Evolutionary conservation across 2,113 vertebrate species (phyloP).

Genomic region (Ameiurus melas): DNA sequence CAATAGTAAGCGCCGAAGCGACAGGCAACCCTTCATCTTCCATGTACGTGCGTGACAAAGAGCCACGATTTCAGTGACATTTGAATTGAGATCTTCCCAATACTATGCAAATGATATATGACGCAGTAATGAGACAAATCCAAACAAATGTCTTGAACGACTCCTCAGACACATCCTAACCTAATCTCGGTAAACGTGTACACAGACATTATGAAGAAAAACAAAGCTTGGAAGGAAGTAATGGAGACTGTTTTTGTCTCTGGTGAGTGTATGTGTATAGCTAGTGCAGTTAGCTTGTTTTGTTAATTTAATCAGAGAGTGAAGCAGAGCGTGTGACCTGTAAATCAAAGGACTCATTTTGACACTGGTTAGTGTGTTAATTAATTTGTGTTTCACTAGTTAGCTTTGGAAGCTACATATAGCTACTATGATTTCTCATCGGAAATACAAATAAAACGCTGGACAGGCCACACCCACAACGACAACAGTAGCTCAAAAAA

Average conservation of each 20-base stretch:
- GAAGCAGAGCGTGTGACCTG: neutral
- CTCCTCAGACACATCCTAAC: neutral
- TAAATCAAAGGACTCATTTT: neutral
- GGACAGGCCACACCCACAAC: neutral
- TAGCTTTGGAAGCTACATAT: neutral
- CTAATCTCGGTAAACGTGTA: neutral
- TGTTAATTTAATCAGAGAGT: neutral
- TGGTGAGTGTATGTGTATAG: neutral
- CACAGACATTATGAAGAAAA: neutral
- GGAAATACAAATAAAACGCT: neutral
- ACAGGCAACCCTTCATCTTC: too few relatives aligned
- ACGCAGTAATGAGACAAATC: neutral
- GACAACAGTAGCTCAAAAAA: neutral
- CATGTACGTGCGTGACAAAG: too few relatives aligned
- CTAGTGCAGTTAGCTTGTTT: neutral
- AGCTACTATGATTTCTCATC: neutral
- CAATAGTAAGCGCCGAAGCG: too few relatives aligned
- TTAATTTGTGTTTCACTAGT: neutral
- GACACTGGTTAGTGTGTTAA: neutral
- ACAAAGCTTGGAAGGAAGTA: neutral
- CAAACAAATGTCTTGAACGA: neutral
- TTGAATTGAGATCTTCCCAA: neutral
- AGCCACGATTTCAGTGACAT: too few relatives aligned
- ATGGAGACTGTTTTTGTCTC: neutral
- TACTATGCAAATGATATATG: neutral